These are phyloP conservation scores for Sycophaga agraensis DNA, from an alignment of 1,140 invertebrate genomes.

Conservation along the genomic window DNA sequence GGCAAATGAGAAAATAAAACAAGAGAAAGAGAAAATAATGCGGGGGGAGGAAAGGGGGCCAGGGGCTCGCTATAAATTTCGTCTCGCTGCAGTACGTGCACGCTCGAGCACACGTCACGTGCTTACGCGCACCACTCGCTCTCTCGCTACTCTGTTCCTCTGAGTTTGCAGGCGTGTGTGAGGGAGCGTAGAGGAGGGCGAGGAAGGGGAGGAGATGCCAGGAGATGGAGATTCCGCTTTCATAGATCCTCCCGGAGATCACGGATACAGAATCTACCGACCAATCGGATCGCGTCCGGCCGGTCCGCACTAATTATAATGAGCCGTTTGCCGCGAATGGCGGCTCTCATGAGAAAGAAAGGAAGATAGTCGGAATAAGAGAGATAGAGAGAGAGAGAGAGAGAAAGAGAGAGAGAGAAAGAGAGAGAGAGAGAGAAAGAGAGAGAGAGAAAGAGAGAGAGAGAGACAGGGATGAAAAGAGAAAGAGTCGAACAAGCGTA, in stretches of 20 bases:
- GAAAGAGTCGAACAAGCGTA: no score
- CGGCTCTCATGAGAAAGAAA: not conserved
- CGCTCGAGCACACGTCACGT: no score
- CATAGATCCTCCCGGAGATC: constrained; percentile 33
- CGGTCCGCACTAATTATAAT: constrained; percentile 47
- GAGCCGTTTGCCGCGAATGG: constrained; percentile 39
- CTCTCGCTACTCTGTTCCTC: no score
- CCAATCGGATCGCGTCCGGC: constrained; percentile 7
- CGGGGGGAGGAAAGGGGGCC: not conserved
- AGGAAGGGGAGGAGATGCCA: constrained; percentile 17
- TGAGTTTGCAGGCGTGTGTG: not conserved
- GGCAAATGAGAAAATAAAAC: constrained; percentile 11
- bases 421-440: not conserved
- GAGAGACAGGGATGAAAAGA: no score
- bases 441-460: not conserved
- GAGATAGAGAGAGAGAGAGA: not conserved
- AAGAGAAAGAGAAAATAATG: constrained; percentile 17
- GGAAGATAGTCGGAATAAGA: not conserved
- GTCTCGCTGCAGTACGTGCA: no score
- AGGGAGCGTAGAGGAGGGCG: constrained; percentile 23
- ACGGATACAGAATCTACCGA: not conserved
- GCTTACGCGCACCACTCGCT: no score
- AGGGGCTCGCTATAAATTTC: not conserved
- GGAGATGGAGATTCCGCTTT: constrained; percentile 26
- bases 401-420: not conserved